Evolutionary conservation across 2,888 invertebrate genomes (phyloP).

Genomic region (Panorpa germanica): DNA sequence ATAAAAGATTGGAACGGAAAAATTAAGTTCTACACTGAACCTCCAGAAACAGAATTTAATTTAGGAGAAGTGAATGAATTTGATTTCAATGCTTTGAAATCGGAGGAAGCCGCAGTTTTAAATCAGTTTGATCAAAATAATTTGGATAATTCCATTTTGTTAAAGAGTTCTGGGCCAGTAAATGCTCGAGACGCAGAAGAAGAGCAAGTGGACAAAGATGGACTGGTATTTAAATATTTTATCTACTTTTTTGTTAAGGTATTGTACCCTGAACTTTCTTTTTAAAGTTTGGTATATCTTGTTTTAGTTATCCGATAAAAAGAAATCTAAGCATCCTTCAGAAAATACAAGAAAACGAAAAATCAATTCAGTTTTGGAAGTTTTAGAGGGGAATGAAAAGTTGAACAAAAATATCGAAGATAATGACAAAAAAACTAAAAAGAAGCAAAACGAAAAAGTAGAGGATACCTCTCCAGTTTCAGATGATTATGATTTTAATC

Average conservation of each 20-base stretch:
- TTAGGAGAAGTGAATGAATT: conserved; percentile 66
- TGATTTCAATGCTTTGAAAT: conserved; percentile 54
- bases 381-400: conserved; percentile 26
- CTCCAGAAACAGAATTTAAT: conserved; percentile 67
- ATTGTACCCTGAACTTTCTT: too few relatives aligned
- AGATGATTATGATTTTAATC: too few relatives aligned
- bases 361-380: too few relatives aligned
- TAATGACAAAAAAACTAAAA: conserved; percentile 29
- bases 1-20: conserved; percentile 92
- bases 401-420: conserved; percentile 36
- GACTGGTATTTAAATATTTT: too few relatives aligned
- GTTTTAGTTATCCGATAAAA: too few relatives aligned
- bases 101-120: conserved; percentile 52
- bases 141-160: conserved; percentile 25
- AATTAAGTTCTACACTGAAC: conserved; percentile 75
- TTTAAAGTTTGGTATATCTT: too few relatives aligned
- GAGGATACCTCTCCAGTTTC: too few relatives aligned
- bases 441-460: conserved; percentile 31
- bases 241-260: too few relatives aligned
- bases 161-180: conserved; percentile 43
- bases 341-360: too few relatives aligned
- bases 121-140: conserved; percentile 27
- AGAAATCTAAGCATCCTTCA: too few relatives aligned
- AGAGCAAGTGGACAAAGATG: conserved; percentile 38
- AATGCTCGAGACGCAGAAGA: conserved; percentile 19